Conservation (phyloP, 2,888 invertebrate species). For the Habroteleia sp. region DNA sequence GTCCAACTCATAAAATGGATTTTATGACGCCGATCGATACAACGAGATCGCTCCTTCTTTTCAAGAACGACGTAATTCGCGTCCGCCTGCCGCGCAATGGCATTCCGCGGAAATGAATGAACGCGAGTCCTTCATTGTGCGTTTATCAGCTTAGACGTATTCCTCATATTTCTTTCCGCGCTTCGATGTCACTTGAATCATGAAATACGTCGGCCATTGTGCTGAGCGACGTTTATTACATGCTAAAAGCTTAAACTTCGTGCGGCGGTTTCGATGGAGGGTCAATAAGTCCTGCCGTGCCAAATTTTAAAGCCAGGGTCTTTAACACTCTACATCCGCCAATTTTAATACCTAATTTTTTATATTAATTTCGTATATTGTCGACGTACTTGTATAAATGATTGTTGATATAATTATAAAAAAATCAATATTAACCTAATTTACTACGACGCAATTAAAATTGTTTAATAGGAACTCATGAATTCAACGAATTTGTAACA, state of each 20-base stretch:
- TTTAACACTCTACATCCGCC: too few relatives aligned
- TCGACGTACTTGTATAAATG: too few relatives aligned
- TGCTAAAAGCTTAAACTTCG: conserved; percentile 31
- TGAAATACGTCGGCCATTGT: conserved; percentile 32
- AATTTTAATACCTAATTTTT: too few relatives aligned
- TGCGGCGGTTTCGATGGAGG: conserved; percentile 1
- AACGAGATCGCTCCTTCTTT: conserved; percentile 68
- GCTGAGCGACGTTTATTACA: conserved; percentile 28
- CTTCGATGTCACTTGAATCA: conserved; percentile 9
- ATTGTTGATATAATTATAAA: too few relatives aligned
- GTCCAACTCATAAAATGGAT: conserved; percentile 81
- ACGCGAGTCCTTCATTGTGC: conserved; percentile 46
- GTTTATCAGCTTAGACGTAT: conserved; percentile 52
- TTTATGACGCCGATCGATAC: conserved; percentile 80
- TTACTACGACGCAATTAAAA: too few relatives aligned
- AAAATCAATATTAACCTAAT: too few relatives aligned
- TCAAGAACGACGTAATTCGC: conserved; percentile 66
- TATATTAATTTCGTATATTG: too few relatives aligned
- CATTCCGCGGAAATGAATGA: conserved; percentile 51
- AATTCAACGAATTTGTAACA: too few relatives aligned
- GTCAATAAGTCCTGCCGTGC: conserved; percentile 6
- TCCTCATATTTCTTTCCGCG: conserved; percentile 43
- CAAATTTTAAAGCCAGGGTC: neutral
- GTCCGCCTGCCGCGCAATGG: conserved; percentile 30
- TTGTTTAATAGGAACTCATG: too few relatives aligned